Percentiles rank a stretch among this genome's conserved stretches.
Evolutionary conservation across 2,888 invertebrate genomes (phyloP).

Genomic region (Drosophila rellima): DNA sequence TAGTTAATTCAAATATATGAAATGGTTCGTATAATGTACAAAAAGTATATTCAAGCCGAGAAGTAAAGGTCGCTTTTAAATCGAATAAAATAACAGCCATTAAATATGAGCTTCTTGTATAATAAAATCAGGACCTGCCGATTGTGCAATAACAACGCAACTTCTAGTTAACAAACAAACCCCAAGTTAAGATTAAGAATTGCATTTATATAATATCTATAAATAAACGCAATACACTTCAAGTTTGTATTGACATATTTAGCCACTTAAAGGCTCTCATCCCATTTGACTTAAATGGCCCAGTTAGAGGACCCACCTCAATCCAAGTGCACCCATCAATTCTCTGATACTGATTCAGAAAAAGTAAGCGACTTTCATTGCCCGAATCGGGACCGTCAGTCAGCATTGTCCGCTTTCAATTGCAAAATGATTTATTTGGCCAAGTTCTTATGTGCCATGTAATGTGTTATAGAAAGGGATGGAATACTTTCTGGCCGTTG

Average conservation of each 20-base stretch:
- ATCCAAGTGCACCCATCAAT: slow-evolving; percentile 29
- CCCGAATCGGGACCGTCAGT: slow-evolving; percentile 20
- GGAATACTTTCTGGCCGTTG: slow-evolving; percentile 8
- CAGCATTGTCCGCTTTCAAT: slow-evolving; percentile 69
- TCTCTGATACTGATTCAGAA: slow-evolving; percentile 3
- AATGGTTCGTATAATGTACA: too few species aligned
- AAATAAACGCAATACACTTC: too few species aligned
- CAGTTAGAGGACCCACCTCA: slow-evolving; percentile 3
- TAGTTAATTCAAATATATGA: too few species aligned
- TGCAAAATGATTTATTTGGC: slow-evolving; percentile 85
- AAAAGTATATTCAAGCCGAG: too few species aligned
- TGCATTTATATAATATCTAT: too few species aligned
- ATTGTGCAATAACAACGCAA: too few species aligned
- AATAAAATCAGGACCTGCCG: too few species aligned
- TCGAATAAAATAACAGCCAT: background rate
- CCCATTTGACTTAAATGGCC: background rate
- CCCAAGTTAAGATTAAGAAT: too few species aligned
- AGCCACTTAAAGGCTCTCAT: too few species aligned
- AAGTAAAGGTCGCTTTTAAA: background rate
- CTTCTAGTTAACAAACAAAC: too few species aligned
- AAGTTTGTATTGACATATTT: too few species aligned
- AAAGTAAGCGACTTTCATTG: background rate
- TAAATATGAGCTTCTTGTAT: too few species aligned
- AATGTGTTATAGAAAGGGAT: slow-evolving; percentile 7
- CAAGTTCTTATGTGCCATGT: slow-evolving; percentile 68